Percentiles rank a stretch among this genome's conserved stretches.
Evolutionary conservation across 2,113 vertebrate genomes (phyloP).

Genomic region (Macquaria ambigua): DNA sequence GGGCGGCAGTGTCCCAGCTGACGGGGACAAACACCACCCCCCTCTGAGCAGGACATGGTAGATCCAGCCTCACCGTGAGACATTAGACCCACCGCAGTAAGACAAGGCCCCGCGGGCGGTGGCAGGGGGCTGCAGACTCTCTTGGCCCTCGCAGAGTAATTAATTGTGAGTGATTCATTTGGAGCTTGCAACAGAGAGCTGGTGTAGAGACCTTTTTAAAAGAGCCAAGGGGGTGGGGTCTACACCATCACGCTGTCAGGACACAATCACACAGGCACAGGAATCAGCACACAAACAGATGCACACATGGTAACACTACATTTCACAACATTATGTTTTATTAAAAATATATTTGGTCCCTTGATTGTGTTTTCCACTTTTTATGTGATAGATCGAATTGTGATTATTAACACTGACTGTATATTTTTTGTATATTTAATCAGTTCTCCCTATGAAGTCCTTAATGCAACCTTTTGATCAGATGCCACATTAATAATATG

Average conservation of each 20-base stretch:
- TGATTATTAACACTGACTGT: not conserved
- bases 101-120: conserved; percentile 30
- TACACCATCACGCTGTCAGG: conserved; percentile 30
- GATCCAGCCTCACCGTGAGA: conserved; percentile 62
- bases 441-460: not conserved
- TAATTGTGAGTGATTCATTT: conserved; percentile 80
- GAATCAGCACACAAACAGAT: not conserved
- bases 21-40: conserved; percentile 53
- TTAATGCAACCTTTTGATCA: not conserved
- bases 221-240: conserved; percentile 35
- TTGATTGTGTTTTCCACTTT: not conserved
- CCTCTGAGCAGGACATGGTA: conserved; percentile 46
- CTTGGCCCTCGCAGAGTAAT: conserved; percentile 61
- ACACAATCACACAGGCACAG: conserved; percentile 24
- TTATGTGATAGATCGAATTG: too few species aligned
- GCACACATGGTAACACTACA: not conserved
- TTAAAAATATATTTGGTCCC: not conserved
- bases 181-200: conserved; percentile 55
- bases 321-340: not conserved
- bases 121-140: conserved; percentile 37
- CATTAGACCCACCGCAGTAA: conserved; percentile 59
- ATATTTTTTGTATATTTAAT: not conserved
- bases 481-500: not conserved
- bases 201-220: conserved; percentile 67
- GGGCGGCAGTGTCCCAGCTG: conserved; percentile 23